Conservation (phyloP, 2,888 invertebrate species). For the Blastobasis adustella region DNA sequence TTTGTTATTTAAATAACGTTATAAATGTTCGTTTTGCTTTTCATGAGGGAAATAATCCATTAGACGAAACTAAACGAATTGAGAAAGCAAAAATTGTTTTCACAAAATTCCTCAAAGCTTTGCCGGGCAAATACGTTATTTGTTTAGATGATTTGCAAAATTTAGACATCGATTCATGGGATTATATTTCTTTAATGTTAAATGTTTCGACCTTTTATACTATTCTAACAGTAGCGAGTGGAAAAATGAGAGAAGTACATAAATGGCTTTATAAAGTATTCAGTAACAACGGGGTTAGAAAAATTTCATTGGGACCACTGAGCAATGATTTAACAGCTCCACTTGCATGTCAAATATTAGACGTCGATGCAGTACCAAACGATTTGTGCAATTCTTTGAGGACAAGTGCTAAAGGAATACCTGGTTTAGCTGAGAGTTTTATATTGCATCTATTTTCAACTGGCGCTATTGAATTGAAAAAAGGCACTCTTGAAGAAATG, state of each 20-base stretch:
- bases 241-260: conserved; percentile 50
- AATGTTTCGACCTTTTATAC: conserved; percentile 44
- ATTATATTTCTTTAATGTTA: conserved; percentile 51
- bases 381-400: conserved; percentile 64
- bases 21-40: conserved; percentile 70
- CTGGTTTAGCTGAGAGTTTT: conserved; percentile 70
- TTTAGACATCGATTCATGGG: conserved; percentile 61
- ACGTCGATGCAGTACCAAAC: conserved; percentile 71
- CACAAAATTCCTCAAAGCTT: conserved; percentile 39
- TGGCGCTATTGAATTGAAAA: conserved; percentile 51
- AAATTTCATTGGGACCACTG: conserved; percentile 57
- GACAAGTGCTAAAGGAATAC: conserved; percentile 62
- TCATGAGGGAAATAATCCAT: conserved; percentile 46
- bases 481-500: conserved; percentile 35
- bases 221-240: conserved; percentile 46
- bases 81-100: conserved; percentile 55
- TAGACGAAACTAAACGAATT: conserved; percentile 45
- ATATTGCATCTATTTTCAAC: conserved; percentile 66
- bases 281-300: conserved; percentile 48
- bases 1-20: conserved; percentile 72
- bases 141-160: conserved; percentile 68
- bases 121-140: conserved; percentile 44
- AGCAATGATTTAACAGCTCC: conserved; percentile 49
- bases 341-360: conserved; percentile 76
- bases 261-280: conserved; percentile 60